These are phyloP conservation scores for Eucera pruinosa DNA, from an alignment of 2,888 invertebrate genomes.

Conservation along the genomic window DNA sequence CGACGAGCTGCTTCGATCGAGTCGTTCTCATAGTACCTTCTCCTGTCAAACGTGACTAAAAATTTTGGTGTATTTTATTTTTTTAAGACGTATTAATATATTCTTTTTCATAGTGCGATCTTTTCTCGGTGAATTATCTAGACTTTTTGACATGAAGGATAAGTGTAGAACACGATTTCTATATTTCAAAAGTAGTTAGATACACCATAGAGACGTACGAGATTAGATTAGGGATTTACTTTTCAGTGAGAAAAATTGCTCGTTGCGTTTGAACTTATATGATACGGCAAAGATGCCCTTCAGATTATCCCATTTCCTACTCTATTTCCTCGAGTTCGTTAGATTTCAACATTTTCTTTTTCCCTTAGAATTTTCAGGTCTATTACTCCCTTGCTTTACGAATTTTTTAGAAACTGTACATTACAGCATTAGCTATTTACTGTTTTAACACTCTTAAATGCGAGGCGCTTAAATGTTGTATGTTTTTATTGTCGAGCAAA, in stretches of 20 bases:
- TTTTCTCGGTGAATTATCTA: background rate
- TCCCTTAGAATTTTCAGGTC: background rate
- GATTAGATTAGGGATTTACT: conserved; percentile 24
- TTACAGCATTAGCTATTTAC: no score
- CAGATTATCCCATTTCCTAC: background rate
- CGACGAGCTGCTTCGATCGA: conserved; percentile 32
- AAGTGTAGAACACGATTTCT: background rate
- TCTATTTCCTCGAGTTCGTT: background rate
- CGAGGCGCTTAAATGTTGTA: no score
- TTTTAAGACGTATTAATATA: background rate
- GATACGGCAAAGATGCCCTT: background rate
- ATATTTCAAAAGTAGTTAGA: background rate
- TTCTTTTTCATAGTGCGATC: background rate
- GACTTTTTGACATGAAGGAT: background rate
- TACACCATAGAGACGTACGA: background rate
- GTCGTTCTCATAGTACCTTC: background rate
- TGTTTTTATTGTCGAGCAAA: no score
- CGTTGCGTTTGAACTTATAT: background rate
- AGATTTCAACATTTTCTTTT: background rate
- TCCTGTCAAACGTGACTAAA: background rate
- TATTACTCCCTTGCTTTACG: background rate
- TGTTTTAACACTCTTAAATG: no score
- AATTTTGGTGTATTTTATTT: background rate
- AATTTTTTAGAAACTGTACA: no score
- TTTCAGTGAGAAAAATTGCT: background rate